A percentile compares a stretch with the other conserved stretches of the same genome.
phyloP scores from a whole-genome alignment of 2,888 invertebrate species.

The Diabrotica balteata region DNA sequence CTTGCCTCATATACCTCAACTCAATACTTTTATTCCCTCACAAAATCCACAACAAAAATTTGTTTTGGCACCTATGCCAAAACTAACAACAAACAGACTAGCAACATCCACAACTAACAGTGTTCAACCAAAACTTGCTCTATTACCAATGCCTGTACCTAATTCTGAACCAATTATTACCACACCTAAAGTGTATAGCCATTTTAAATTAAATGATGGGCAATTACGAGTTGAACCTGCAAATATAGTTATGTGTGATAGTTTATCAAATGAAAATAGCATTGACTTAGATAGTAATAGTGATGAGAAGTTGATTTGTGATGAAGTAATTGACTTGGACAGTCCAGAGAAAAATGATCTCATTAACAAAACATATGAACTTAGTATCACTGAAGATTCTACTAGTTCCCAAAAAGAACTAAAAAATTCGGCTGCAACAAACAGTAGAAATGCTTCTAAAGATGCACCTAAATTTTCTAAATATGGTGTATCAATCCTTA shows the following conservation, averaged over 20 bases:
- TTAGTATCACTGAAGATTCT: slow-evolving; percentile 58
- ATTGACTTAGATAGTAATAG: slow-evolving; percentile 49
- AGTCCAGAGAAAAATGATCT: slow-evolving; percentile 45
- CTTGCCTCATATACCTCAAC: slow-evolving; percentile 24
- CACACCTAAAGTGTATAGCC: slow-evolving; percentile 67
- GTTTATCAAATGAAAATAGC: slow-evolving; percentile 37
- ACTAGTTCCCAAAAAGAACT: slow-evolving; percentile 59
- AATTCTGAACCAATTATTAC: slow-evolving; percentile 33
- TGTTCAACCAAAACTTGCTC: slow-evolving; percentile 56
- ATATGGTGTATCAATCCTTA: slow-evolving; percentile 60
- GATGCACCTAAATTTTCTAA: slow-evolving; percentile 56
- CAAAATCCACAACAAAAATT: slow-evolving; percentile 56
- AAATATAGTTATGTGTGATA: slow-evolving; percentile 64
- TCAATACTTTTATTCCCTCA: slow-evolving; percentile 35
- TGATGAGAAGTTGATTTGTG: slow-evolving; percentile 58
- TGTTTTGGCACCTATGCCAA: slow-evolving; percentile 68
- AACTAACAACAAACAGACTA: slow-evolving; percentile 65
- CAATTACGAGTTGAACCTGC: slow-evolving; percentile 40
- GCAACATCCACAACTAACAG: slow-evolving; percentile 67
- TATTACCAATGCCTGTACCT: slow-evolving; percentile 54
- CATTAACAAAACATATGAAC: slow-evolving; percentile 53
- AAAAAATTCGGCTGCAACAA: slow-evolving; percentile 45
- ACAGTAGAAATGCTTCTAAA: slow-evolving; percentile 37
- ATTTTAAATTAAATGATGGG: slow-evolving; percentile 70
- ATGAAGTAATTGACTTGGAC: slow-evolving; percentile 62